Evolutionary conservation across 2,888 invertebrate species (phyloP), one percentile per base, ranked within the genome.

Genomic region (Dryomyza anilis): DNA sequence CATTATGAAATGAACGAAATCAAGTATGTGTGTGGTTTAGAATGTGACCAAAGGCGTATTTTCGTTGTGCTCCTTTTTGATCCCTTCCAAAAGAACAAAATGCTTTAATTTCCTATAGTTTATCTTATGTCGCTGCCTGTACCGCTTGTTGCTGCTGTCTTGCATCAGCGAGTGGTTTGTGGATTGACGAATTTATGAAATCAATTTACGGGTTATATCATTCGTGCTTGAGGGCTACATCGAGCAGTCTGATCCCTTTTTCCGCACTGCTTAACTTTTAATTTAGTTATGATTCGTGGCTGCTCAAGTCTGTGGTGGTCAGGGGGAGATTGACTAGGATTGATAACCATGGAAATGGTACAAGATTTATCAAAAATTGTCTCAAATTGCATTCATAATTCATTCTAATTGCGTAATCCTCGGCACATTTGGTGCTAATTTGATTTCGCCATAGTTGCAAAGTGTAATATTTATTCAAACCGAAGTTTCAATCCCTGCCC

Each of bases 301-400:
- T n/a, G n/a, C n/a, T n/a, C n/a, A n/a, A n/a, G n/a, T n/a, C n/a
- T n/a, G n/a, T 14, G 55, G 16, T 21, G 19, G 14, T 55, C 21
- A 7, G 36, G 33, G 36, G 33, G 55, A 55, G 33, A 36, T 55
- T 33, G 36, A 3, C 66, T 60, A 50, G 46, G 74, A 75, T 76
- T 78, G 75, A 78, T 76, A 71, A 73, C 71, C 75, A 66, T 74
- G 73, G 70, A 72, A 74, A 77, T 72, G 70, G 43, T 30, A 45
- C 27, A 55, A 56, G 64, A 65, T 66, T 67, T 60, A 61, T 59
- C 43, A 61, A 64, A 72, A 70, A 75, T 73, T 73, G 71, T 71
- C 69, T 60, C 71, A 78, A 78, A 77, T 78, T 76, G 74, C 73
- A 64, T 72, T 72, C 73, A 78, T 79, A 78, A 77, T 73, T 78